Conservation (phyloP, 2,797 vertebrate species). For the Ateles fusciceps region DNA sequence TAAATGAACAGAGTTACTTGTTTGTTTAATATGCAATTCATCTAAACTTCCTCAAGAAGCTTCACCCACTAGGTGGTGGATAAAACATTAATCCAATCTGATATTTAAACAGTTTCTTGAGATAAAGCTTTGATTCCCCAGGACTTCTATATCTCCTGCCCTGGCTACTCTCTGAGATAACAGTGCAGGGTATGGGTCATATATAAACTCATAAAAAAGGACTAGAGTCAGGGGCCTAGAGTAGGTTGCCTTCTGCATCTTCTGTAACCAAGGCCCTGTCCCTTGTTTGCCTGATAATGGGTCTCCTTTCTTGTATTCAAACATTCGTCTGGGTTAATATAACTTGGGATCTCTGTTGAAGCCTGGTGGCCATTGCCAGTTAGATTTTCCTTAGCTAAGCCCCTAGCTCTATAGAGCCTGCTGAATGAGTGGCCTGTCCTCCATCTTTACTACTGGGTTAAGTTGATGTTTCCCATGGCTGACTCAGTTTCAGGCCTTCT, state of each 20-base stretch:
- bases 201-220: neutral
- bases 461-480: neutral
- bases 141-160: neutral
- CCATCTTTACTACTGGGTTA: neutral
- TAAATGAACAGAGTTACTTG: neutral
- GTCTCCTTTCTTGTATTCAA: neutral
- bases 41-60: neutral
- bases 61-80: neutral
- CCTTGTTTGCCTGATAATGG: neutral
- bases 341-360: neutral
- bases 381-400: neutral
- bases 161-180: neutral
- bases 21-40: neutral
- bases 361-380: neutral
- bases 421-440: neutral
- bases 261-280: neutral
- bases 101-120: neutral
- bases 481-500: neutral
- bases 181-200: neutral
- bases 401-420: neutral
- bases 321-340: neutral
- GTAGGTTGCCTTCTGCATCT: neutral
- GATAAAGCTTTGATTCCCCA: neutral
- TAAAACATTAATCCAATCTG: neutral
- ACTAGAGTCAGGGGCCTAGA: neutral